Evolutionary conservation across 2,797 vertebrate species (phyloP).

Genomic region (Argentina silus): DNA sequence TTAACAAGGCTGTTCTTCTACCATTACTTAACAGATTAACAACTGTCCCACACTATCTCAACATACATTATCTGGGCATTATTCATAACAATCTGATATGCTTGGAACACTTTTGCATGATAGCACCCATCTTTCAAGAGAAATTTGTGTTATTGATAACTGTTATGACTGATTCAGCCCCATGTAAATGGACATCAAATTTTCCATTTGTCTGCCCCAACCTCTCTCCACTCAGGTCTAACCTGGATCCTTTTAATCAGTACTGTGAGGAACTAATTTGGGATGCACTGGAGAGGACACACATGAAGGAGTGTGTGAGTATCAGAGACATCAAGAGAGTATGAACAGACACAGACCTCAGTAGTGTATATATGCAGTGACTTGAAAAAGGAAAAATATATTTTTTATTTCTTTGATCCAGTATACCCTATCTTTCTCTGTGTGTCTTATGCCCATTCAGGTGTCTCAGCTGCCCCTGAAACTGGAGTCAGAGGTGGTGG

Average conservation of each 20-base stretch:
- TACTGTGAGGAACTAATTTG: slow-evolving; percentile 89
- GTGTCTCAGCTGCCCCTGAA: slow-evolving; percentile 89
- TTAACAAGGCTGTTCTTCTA: no score
- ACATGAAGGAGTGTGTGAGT: slow-evolving; percentile 97
- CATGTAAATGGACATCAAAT: no score
- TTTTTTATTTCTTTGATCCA: not conserved
- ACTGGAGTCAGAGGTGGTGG: slow-evolving; percentile 90
- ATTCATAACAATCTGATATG: no score
- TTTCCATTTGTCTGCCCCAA: no score
- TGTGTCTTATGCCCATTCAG: slow-evolving; percentile 55
- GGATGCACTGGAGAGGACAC: slow-evolving; percentile 90
- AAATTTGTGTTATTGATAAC: no score
- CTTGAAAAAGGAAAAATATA: not conserved
- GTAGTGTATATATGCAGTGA: not conserved
- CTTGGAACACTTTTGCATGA: no score
- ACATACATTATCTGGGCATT: no score
- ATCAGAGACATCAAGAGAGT: not conserved
- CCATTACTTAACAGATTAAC: no score
- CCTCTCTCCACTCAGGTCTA: slow-evolving; percentile 75
- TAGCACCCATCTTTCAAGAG: no score
- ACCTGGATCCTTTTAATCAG: slow-evolving; percentile 89
- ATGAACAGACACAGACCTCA: not conserved
- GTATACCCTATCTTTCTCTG: not conserved
- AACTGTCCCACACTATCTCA: no score
- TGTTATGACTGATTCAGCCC: no score